Evolutionary conservation across 1,140 invertebrate genomes (phyloP).

Genomic region (Hypsibius dujardini): DNA sequence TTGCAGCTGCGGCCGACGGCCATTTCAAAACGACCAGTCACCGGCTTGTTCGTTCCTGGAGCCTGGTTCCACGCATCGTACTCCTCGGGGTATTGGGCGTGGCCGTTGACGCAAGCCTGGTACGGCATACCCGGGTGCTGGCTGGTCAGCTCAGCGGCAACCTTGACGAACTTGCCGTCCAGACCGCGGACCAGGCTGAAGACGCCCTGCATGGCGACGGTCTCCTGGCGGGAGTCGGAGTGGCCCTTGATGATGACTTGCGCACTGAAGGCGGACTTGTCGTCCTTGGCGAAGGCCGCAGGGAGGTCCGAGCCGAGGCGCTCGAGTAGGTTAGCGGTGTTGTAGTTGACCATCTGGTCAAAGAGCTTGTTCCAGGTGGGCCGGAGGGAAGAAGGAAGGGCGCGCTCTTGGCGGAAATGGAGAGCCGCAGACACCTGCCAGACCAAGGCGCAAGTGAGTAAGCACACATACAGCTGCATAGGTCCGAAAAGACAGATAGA

Average conservation of each 20-base stretch:
- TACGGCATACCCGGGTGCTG: neutral
- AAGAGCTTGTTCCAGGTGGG: neutral
- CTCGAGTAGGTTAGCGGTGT: neutral
- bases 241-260: neutral
- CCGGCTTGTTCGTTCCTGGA: slow-evolving; percentile 12
- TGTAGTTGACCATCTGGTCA: neutral
- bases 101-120: slow-evolving; percentile 14
- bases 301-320: neutral
- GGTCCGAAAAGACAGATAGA: too few relatives aligned
- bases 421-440: neutral
- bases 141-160: slow-evolving; percentile 13
- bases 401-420: neutral
- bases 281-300: neutral
- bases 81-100: neutral
- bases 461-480: too few relatives aligned
- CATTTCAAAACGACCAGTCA: neutral
- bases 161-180: slow-evolving; percentile 14
- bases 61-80: neutral
- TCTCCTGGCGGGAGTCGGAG: neutral
- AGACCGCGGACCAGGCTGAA: neutral
- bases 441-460: neutral
- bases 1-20: neutral
- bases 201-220: slow-evolving; percentile 13
- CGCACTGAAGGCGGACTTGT: neutral
- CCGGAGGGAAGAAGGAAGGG: neutral